Evolutionary conservation across 2,888 invertebrate genomes (phyloP).

Genomic region (Anthophora plumipes): DNA sequence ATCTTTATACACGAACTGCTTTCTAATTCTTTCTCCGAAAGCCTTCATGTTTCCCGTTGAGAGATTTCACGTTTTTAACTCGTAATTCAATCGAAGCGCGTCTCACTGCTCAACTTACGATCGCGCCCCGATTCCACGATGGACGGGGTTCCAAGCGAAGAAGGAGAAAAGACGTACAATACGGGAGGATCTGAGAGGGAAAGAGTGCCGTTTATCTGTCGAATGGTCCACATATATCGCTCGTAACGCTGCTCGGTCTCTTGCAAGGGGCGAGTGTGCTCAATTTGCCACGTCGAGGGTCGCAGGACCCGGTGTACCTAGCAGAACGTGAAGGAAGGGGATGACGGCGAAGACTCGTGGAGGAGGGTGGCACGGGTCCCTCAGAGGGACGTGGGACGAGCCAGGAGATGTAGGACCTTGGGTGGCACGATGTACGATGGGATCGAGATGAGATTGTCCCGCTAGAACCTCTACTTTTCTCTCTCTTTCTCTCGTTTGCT

Average conservation of each 20-base stretch:
- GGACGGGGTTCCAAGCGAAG: constrained; percentile 13
- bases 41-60: neutral
- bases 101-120: constrained; percentile 45
- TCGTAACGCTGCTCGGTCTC: constrained; percentile 74
- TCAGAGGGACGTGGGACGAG: constrained; percentile 73
- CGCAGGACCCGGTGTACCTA: constrained; percentile 77
- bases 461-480: constrained; percentile 70
- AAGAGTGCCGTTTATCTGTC: constrained; percentile 79
- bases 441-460: constrained; percentile 85
- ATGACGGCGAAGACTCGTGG: constrained; percentile 53
- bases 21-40: neutral
- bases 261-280: constrained; percentile 80
- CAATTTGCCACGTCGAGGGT: constrained; percentile 83
- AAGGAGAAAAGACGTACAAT: constrained; percentile 50
- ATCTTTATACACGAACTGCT: neutral
- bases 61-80: constrained; percentile 25
- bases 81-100: constrained; percentile 50
- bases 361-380: constrained; percentile 71
- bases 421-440: constrained; percentile 84
- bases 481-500: constrained; percentile 43
- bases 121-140: constrained; percentile 25
- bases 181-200: constrained; percentile 44
- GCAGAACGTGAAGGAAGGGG: constrained; percentile 71
- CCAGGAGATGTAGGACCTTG: constrained; percentile 82
- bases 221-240: constrained; percentile 81